Evolutionary conservation across 2,797 vertebrate species (phyloP).

Genomic region (Chaetodon trifasciatus): DNA sequence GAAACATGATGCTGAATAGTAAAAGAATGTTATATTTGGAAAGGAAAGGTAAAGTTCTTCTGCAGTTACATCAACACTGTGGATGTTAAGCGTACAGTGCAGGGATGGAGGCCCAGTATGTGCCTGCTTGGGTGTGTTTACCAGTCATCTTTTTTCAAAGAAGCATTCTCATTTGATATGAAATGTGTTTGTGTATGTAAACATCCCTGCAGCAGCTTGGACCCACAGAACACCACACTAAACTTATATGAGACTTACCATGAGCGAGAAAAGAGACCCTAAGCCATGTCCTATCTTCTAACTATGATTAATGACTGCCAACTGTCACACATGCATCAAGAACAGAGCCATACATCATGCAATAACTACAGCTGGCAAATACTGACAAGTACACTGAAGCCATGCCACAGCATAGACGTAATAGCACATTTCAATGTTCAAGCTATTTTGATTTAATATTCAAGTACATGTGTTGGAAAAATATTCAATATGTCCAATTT

Average conservation of each 20-base stretch:
- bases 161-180: slow-evolving; percentile 6
- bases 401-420: slow-evolving; percentile 56
- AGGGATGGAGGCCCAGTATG: not conserved
- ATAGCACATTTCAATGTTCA: slow-evolving; percentile 64
- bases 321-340: slow-evolving; percentile 81
- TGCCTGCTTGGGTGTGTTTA: slow-evolving; percentile 20
- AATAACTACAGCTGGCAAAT: slow-evolving; percentile 83
- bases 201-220: slow-evolving; percentile 34
- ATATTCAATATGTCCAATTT: slow-evolving; percentile 61
- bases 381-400: slow-evolving; percentile 78
- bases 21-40: slow-evolving; percentile 54
- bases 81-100: not conserved
- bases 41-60: slow-evolving; percentile 32
- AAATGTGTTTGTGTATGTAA: slow-evolving; percentile 54
- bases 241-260: slow-evolving; percentile 58
- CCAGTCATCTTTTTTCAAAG: not conserved
- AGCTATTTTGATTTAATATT: slow-evolving; percentile 77
- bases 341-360: slow-evolving; percentile 80
- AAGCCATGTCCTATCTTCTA: slow-evolving; percentile 78
- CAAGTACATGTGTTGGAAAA: slow-evolving; percentile 68
- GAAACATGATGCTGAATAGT: slow-evolving; percentile 52
- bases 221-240: slow-evolving; percentile 21
- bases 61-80: slow-evolving; percentile 5
- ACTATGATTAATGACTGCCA: slow-evolving; percentile 85
- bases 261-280: slow-evolving; percentile 46